Conservation (phyloP, 2,113 vertebrate genomes). For the Atrichornis clamosus region DNA sequence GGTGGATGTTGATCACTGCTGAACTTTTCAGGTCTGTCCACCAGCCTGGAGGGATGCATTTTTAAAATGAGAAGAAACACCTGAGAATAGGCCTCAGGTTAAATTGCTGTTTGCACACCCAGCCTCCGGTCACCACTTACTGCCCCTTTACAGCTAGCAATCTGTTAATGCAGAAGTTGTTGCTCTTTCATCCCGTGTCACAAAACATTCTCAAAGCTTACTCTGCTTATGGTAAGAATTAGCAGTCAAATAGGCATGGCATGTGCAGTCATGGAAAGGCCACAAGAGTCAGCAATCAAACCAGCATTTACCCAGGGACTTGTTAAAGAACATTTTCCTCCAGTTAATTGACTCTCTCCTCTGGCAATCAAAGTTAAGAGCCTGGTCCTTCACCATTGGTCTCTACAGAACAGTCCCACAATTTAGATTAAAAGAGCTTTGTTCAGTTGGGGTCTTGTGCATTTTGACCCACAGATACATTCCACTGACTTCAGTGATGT, state of each 20-base stretch:
- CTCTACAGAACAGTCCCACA: not conserved
- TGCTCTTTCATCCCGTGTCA: not conserved
- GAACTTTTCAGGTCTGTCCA: not conserved
- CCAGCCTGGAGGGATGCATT: not conserved
- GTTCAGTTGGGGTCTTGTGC: not conserved
- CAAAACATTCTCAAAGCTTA: not conserved
- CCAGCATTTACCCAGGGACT: not conserved
- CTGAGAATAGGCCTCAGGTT: not conserved
- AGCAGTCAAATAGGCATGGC: not conserved
- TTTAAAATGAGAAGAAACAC: not conserved
- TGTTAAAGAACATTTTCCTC: not conserved
- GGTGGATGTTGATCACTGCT: not conserved
- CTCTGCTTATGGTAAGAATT: not conserved
- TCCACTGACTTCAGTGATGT: not conserved
- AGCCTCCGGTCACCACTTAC: not conserved
- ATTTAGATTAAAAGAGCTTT: not conserved
- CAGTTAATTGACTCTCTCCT: not conserved
- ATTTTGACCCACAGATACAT: not conserved
- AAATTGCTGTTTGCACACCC: not conserved
- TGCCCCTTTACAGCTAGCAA: not conserved
- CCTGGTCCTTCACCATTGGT: not conserved
- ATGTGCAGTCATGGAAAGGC: slow-evolving; percentile 33
- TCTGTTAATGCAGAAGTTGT: not conserved
- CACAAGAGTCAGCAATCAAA: not conserved
- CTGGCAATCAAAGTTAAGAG: not conserved